Base-by-base conservation (phyloP, 2,888 invertebrate species). In the Coenonympha arcania region DNA sequence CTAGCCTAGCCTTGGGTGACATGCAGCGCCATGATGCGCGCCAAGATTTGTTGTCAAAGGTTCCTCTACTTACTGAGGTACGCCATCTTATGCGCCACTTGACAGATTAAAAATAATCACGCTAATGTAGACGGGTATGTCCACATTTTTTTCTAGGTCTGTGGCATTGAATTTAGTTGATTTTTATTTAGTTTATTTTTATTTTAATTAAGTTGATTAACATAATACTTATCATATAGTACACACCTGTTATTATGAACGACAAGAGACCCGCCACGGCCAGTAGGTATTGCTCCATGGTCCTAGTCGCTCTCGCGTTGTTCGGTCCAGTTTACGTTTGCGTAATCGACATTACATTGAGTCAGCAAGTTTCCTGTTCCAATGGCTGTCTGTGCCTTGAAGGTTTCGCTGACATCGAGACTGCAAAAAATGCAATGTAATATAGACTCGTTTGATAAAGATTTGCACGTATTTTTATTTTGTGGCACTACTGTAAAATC, bases 241-340 rank as follows among this genome's bases (percentile, higher is more conserved):
- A 73, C 77, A 24, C 66, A 82, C 82, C 81, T 77, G 75, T 71
- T 57, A 68, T 62, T 57, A 73, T 64, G 54, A 79, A 69, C 58
- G 79, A 68, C 63, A 79, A 59, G 58, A 74, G 59, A 51, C 66
- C 64, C 60, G 68, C 65, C 60, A 73, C 61, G 26, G 68, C 64
- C 59, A 74, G 50, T 50, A 71, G 51, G 48, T 63, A 68, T 63
- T 72, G 70, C 65, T 78, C 74, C 78, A 77, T 74, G 46, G 56
- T 60, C 57, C 53, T 45, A 57, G 58, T 55, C 49, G 50, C 50
- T 59, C 53, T 58, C 56, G 46, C 51, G 34, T 50, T 54, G 41
- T 55, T 61, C 52, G 55, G 52, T 55, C 56, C 62, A 55, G 56
- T 56, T 60, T 46, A 48, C 22, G 43, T 51, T 60, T 60, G 56